phyloP scores from a whole-genome alignment of 1,140 invertebrate species.

The Lasaia peninsularis region DNA sequence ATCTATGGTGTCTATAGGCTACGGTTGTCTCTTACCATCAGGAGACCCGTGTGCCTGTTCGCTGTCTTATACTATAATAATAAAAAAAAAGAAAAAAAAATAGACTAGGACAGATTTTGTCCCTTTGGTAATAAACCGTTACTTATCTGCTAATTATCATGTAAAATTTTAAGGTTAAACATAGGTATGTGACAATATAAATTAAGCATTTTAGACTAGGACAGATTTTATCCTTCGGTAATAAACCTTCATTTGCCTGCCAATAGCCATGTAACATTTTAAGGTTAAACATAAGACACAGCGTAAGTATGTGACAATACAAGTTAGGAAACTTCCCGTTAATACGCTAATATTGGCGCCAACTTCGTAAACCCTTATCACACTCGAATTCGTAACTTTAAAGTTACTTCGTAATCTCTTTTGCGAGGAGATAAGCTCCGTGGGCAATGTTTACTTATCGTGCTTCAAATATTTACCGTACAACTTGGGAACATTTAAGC shows the following conservation, averaged over 20 bases:
- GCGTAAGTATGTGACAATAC: constrained; percentile 7
- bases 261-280: background rate
- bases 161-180: too few relatives aligned
- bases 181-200: too few relatives aligned
- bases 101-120: too few relatives aligned
- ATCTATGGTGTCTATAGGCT: too few relatives aligned
- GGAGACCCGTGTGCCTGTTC: too few relatives aligned
- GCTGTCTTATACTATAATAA: too few relatives aligned
- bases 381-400: constrained; percentile 27
- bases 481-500: constrained; percentile 20
- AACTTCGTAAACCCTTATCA: constrained; percentile 35
- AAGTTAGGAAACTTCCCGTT: background rate
- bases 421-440: constrained; percentile 48
- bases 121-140: too few relatives aligned
- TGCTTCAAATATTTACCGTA: constrained; percentile 45
- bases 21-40: too few relatives aligned
- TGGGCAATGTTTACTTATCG: constrained; percentile 43
- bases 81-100: too few relatives aligned
- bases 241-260: background rate
- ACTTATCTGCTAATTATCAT: too few relatives aligned
- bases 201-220: too few relatives aligned
- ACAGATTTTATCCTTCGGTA: background rate
- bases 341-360: constrained; percentile 23
- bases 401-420: constrained; percentile 48
- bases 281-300: background rate